Evolutionary conservation across 23 tunicate species (phyloP), one percentile per base, ranked within the genome.

Genomic region (Pegea sp.): DNA sequence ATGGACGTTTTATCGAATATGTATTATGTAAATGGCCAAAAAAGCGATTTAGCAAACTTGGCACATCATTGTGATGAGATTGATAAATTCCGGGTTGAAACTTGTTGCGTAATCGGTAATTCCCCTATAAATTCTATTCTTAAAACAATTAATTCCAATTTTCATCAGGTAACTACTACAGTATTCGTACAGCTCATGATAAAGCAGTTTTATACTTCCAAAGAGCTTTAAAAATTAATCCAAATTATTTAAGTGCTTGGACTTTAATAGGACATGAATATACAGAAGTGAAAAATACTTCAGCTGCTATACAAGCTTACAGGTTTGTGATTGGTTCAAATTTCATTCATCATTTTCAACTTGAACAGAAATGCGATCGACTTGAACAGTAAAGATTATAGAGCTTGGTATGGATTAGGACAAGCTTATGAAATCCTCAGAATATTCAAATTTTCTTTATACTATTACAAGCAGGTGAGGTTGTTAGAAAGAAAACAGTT

Each of bases 341-440:
- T 38, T 38, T 38, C 16, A 38, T 8, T 11, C 46, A 38, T 38
- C 46, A 38, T 8, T 11, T 38, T 38, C 46, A 8, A 38, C 16
- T 38, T 38, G 11, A 38, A 24, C 30, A 66, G 97, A 59, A 88
- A 71, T 56, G 97, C 97, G 6, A 74, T 88, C 29, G 81, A 70
- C 66, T 49, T 70, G 58, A 88, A 88, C 49, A 58, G 69, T 24
- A 59, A 74, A 2, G 97, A 88, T 55, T 88, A 88, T 48, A 55
- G 90, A 46, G 97, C 97, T 34, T 88, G 97, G 97, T 88, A 71
- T 52, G 97, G 97, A 4, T 72, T 88, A n/a, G 97, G 97, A 3
- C 97, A 88, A 46, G 69, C 97, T 24, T 88, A 88, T 33, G 97
- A 88, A 51, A 44, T 76, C 19, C 62, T 88, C 2, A 88, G 77